phyloP scores from a whole-genome alignment of 2,797 vertebrate species.

The Heterohyrax brucei region DNA sequence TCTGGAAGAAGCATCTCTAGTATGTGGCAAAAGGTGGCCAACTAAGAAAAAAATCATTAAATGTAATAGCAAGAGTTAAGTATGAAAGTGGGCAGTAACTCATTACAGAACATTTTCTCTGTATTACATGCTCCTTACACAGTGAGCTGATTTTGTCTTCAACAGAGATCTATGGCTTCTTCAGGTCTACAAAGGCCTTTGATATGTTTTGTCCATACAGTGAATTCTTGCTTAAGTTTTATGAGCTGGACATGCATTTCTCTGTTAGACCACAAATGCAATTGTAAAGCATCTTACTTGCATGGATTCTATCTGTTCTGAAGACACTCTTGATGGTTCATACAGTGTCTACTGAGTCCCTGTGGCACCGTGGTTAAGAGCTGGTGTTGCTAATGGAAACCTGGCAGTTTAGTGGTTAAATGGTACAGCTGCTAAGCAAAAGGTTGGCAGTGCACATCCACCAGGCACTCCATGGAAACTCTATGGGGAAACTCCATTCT shows the following conservation, averaged over 20 bases:
- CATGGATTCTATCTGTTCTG: not conserved
- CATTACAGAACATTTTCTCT: not conserved
- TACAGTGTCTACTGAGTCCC: not conserved
- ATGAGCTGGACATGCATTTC: not conserved
- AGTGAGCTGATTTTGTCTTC: not conserved
- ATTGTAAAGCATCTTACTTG: not conserved
- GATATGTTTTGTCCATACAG: not conserved
- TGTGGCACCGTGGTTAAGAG: not conserved
- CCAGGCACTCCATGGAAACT: too few species aligned
- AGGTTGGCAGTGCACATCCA: too few species aligned
- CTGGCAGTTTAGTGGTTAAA: too few species aligned
- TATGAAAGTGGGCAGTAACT: not conserved
- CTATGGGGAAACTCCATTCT: too few species aligned
- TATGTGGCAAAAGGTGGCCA: not conserved
- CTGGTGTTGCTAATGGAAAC: too few species aligned
- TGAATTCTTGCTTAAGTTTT: conserved; percentile 5
- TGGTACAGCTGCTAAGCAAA: too few species aligned
- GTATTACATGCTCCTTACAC: not conserved
- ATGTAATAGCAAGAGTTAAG: conserved; percentile 28
- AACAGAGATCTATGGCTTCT: not conserved
- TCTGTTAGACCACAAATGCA: not conserved
- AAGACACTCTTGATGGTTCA: not conserved
- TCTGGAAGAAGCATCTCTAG: not conserved
- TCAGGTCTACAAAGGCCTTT: not conserved
- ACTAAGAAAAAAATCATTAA: not conserved